A percentile compares a stretch with the other conserved stretches of the same genome.
Conservation (phyloP, 2,888 invertebrate species). For the Petrophora chlorosata region DNA sequence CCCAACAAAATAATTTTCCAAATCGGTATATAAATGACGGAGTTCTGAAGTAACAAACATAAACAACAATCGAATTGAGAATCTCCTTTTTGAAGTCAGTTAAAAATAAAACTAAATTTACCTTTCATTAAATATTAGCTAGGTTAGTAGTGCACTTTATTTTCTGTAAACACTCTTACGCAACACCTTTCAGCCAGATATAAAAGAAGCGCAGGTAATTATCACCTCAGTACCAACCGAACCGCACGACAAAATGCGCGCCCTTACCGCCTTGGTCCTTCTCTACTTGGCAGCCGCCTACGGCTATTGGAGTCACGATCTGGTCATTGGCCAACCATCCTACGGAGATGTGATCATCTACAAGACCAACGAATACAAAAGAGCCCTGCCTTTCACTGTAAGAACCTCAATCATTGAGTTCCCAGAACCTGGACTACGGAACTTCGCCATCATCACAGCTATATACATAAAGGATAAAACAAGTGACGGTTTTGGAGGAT, state of each 20-base stretch:
- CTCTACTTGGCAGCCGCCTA: constrained; percentile 52
- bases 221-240: constrained; percentile 70
- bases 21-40: no score
- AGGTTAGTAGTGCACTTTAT: no score
- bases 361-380: constrained; percentile 65
- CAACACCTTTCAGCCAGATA: constrained; percentile 54
- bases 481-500: constrained; percentile 65
- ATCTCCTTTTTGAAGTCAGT: no score
- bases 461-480: constrained; percentile 67
- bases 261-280: constrained; percentile 46
- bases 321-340: constrained; percentile 57
- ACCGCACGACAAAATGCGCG: constrained; percentile 65
- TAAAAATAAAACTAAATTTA: no score
- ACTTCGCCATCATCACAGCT: constrained; percentile 66
- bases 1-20: no score
- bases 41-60: no score
- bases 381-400: constrained; percentile 67
- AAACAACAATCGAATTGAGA: no score
- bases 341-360: constrained; percentile 68
- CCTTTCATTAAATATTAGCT: no score
- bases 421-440: constrained; percentile 62
- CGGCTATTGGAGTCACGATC: constrained; percentile 70
- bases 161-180: constrained; percentile 53
- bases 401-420: constrained; percentile 63
- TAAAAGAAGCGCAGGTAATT: constrained; percentile 61